Evolutionary conservation across 2,888 invertebrate species (phyloP).

Genomic region (Philereme transversata): DNA sequence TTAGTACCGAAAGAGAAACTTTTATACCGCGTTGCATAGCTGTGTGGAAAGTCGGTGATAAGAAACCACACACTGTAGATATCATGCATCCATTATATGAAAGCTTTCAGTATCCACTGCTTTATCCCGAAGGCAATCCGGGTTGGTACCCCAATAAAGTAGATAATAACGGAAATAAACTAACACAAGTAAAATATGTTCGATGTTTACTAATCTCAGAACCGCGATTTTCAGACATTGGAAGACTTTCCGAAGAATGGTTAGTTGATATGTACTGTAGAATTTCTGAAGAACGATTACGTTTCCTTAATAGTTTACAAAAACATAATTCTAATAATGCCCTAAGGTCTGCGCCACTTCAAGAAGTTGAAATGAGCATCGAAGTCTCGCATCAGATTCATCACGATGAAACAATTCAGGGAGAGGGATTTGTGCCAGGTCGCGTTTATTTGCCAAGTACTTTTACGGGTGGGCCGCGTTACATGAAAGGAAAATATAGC

Average conservation of each 20-base stretch:
- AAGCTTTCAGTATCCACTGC: neutral
- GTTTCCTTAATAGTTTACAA: no score
- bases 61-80: constrained; percentile 6
- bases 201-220: constrained; percentile 3
- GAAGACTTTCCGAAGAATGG: constrained; percentile 5
- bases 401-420: no score
- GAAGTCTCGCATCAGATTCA: no score
- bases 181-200: constrained; percentile 10
- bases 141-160: constrained; percentile 11
- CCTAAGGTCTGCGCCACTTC: no score
- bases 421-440: no score
- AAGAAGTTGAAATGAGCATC: no score
- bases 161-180: constrained; percentile 7
- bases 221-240: no score
- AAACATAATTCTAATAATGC: no score
- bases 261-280: neutral
- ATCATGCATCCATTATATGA: constrained; percentile 3
- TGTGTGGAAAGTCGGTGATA: constrained; percentile 25
- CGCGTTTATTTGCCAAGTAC: no score
- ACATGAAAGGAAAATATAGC: no score
- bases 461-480: no score
- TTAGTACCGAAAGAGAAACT: constrained; percentile 3
- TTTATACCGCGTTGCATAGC: constrained; percentile 19
- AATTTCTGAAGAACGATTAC: no score
- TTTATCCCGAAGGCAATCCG: constrained; percentile 12